Percentiles rank a stretch among this genome's conserved stretches.
Conservation (phyloP, 2,113 vertebrate species). For the Numenius arquata region DNA sequence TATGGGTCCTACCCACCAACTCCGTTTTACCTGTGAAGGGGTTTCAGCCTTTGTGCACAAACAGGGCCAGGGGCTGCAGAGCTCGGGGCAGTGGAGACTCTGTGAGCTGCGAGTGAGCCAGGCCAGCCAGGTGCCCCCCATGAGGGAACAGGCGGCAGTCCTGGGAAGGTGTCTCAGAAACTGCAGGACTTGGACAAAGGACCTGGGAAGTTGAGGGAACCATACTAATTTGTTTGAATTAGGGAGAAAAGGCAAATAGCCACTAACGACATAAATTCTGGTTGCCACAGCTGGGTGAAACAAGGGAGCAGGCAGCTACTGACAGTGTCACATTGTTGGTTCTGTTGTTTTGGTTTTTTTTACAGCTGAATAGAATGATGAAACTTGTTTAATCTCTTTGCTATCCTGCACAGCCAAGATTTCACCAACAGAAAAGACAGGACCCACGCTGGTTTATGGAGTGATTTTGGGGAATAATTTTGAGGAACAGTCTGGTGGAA, state of each 20-base stretch:
- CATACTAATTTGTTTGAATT: neutral
- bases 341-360: neutral
- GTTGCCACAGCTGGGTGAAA: neutral
- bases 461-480: neutral
- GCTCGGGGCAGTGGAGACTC: neutral
- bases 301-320: neutral
- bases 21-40: accelerated
- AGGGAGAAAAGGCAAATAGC: neutral
- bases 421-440: neutral
- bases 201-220: neutral
- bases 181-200: neutral
- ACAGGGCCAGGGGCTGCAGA: neutral
- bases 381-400: neutral
- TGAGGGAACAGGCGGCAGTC: neutral
- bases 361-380: neutral
- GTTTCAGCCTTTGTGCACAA: neutral
- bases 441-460: neutral
- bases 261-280: neutral
- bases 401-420: neutral
- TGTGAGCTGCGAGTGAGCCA: accelerated
- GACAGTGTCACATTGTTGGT: neutral
- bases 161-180: neutral
- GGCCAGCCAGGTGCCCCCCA: neutral
- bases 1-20: neutral
- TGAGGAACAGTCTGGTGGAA: neutral